These are phyloP conservation scores for Mixornis gularis DNA, from an alignment of 2,113 vertebrate genomes.

Conservation along the genomic window DNA sequence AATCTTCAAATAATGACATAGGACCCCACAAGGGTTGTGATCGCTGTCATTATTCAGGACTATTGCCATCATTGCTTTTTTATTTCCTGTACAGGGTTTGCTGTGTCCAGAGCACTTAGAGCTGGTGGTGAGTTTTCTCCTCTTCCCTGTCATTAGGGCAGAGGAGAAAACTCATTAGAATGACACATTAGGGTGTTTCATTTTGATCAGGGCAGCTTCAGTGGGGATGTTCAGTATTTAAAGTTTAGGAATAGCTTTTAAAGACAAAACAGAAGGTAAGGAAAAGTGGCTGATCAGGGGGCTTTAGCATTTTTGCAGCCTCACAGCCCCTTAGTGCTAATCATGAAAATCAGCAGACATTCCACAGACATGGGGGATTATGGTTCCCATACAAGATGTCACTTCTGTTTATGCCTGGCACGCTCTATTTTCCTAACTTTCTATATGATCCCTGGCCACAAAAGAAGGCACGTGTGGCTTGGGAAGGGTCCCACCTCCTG, in stretches of 20 bases:
- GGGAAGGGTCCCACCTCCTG: not conserved
- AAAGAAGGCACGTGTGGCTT: conserved; percentile 7
- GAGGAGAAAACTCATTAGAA: no score
- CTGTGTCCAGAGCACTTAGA: not conserved
- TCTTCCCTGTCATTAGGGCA: not conserved
- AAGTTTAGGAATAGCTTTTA: not conserved
- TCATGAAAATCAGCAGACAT: conserved; percentile 17
- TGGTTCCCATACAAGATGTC: conserved; percentile 15
- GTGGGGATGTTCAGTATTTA: not conserved
- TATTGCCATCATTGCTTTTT: not conserved
- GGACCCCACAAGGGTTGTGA: not conserved
- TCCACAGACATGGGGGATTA: not conserved
- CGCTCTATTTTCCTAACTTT: not conserved
- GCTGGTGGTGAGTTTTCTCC: not conserved
- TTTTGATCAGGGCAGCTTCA: not conserved
- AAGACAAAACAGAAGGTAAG: not conserved
- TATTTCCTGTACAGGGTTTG: not conserved
- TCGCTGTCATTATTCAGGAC: not conserved
- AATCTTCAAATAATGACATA: not conserved
- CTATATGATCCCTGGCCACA: not conserved
- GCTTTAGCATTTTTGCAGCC: not conserved
- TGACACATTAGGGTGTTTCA: not conserved
- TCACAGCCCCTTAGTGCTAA: not conserved
- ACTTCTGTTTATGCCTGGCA: conserved; percentile 21
- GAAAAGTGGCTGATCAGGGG: not conserved